Conservation (phyloP, 2,113 vertebrate species). For the Hystrix cristata region DNA sequence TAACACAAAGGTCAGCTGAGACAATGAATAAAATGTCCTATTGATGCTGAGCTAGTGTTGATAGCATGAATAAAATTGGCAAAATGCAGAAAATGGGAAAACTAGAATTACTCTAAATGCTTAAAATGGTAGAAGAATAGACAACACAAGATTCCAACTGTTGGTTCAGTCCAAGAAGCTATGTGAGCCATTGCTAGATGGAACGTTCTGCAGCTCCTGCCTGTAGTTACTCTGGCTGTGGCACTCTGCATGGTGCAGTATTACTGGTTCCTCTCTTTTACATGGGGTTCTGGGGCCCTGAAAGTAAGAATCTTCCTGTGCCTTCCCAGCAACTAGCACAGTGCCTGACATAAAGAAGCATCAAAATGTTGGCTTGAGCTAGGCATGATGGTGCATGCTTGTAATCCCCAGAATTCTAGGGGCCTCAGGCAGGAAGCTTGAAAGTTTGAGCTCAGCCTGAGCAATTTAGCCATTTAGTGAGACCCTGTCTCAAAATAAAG, state of each 20-base stretch:
- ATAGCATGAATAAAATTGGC: neutral
- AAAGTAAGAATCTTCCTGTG: neutral
- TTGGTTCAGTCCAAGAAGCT: neutral
- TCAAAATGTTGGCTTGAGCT: neutral
- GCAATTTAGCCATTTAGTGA: neutral
- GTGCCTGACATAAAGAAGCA: neutral
- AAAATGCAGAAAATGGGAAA: neutral
- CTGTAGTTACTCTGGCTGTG: accelerated
- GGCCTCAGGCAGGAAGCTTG: neutral
- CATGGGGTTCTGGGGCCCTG: neutral
- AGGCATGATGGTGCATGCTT: neutral
- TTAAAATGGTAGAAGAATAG: neutral
- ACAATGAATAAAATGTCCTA: neutral
- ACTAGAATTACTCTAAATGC: neutral
- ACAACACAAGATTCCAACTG: neutral
- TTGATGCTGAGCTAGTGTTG: neutral
- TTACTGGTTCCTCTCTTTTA: neutral
- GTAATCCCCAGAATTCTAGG: neutral
- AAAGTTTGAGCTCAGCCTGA: neutral
- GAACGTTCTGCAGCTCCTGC: accelerated
- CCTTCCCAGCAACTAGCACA: neutral
- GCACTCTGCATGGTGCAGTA: accelerated
- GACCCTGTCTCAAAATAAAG: neutral
- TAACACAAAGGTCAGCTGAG: neutral
- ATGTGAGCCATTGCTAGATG: accelerated